Evolutionary conservation across 2,888 invertebrate species (phyloP), one percentile per base, ranked within the genome.

Genomic region (Cataglyphis altisquamis): DNA sequence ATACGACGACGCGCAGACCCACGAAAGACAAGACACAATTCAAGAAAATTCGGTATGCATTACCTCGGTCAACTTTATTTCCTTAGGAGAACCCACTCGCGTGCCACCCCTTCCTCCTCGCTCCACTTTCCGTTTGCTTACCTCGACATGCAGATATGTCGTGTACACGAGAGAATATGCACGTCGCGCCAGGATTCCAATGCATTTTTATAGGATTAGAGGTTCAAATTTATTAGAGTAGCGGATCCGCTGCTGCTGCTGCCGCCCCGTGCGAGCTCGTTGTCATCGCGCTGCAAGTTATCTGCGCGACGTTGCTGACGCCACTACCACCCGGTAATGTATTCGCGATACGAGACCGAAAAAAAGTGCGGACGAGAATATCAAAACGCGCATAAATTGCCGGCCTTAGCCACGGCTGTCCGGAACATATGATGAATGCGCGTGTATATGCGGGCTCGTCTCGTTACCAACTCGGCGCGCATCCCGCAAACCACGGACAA

Each of bases 121-220:
- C n/a, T 15, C 29, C 29, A 10, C 52, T 75, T 64, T 62, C 60
- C 32, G 39, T 70, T 64, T 36, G 52, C 60, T 64, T 55, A 8
- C 25, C 12, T 45, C 62, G 29, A 64, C 45, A 29, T 29, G 45
- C 41, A 18, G 29, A 60, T 64, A 66, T 55, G 75, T 57, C 77
- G 81, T 78, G 73, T 83, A 78, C 62, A 83, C 70, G 57, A 32
- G 39, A 12, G n/a, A 12, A 32, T 55, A 29, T 15, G 32, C 78
- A 32, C 72, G 84, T 32, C 25, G 48, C 77, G 82, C 67, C 63
- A 36, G 60, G 74, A 84, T 85, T 84, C 86, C 93, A 92, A 93
- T 93, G 93, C 92, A 93, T 93, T 93, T 93, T 93, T 93, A 93
- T 92, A 89, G 91, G 92, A 92, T 92, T 92, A 89, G 89, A 86